Evolutionary conservation across 2,888 invertebrate genomes (phyloP), one percentile per base, ranked within the genome.

Genomic region (Cheilosia impressa): DNA sequence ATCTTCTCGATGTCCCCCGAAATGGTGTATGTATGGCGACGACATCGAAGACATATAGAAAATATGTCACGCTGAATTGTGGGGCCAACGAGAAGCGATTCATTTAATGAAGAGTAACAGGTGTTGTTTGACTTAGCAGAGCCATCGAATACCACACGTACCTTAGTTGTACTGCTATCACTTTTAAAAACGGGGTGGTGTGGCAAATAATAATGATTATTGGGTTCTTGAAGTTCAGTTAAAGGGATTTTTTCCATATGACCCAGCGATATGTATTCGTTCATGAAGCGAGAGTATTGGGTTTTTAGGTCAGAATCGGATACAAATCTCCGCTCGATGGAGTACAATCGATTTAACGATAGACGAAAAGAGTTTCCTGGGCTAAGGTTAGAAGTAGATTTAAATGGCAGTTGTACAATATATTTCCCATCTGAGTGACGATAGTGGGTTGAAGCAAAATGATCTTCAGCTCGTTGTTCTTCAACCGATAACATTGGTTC

Each of bases 1-100:
- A 87, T 87, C 43, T 87, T 79, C n/a, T 77, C 79, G 15, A 83
- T 75, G 62, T 83, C 87, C 2, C 71, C 87, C 9, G 76, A 69
- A 22, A 76, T 38, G 1, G 73, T 63, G 43, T 60, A 85, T 22
- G 50, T 22, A 52, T 81, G 66, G 0, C 53, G 60, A 17, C 72
- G 79, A 38, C 68, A 75, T 15, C 69, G 63, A 1, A 80, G 6
- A 17, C 71, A 15, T 24, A 62, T 75, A n/a, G 43, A 43, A 43
- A 43, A 43, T n/a, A 43, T n/a, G n/a, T n/a, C 43, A 4, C n/a
- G n/a, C 6, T 43, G 43, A 43, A 43, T 43, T n/a, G 43, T 43
- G 1, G 43, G 43, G 5, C 43, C 43, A 6, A 43, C n/a, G 6
- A 43, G 43, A 4, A 55, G n/a, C 5, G 55, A 31, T 15, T 55